These are phyloP conservation scores for Drosophila pseudoobscura DNA, from an alignment of 1,140 invertebrate species.

Conservation along the genomic window DNA sequence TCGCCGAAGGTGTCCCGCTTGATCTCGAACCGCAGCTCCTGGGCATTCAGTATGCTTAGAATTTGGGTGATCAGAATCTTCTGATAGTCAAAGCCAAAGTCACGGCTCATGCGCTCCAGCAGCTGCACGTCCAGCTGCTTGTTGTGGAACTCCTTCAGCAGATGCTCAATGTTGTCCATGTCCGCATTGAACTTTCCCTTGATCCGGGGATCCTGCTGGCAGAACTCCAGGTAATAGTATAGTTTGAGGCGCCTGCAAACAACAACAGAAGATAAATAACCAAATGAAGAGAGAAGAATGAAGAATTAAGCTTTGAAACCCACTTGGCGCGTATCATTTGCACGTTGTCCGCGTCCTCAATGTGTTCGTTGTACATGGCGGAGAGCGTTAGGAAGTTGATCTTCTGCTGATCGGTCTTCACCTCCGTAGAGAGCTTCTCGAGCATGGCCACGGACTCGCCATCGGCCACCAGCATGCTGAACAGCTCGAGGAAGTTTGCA, in stretches of 20 bases:
- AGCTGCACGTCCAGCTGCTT: slow-evolving; percentile 69
- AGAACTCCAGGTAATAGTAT: slow-evolving; percentile 78
- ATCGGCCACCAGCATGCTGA: slow-evolving; percentile 67
- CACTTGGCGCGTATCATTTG: slow-evolving; percentile 63
- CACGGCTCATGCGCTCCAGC: slow-evolving; percentile 70
- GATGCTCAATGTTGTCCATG: slow-evolving; percentile 70
- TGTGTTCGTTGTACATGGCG: slow-evolving; percentile 73
- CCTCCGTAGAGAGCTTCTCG: slow-evolving; percentile 60
- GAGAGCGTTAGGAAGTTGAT: slow-evolving; percentile 72
- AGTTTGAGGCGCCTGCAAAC: slow-evolving; percentile 69
- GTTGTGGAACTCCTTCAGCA: slow-evolving; percentile 76
- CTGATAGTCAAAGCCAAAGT: slow-evolving; percentile 78
- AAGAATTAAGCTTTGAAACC: background rate
- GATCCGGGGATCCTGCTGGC: slow-evolving; percentile 72
- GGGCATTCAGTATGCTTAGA: slow-evolving; percentile 64
- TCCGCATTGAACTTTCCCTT: slow-evolving; percentile 72
- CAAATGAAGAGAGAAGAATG: background rate
- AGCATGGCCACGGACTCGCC: slow-evolving; percentile 47
- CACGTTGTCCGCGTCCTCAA: slow-evolving; percentile 58
- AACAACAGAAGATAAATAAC: background rate
- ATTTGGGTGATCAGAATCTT: slow-evolving; percentile 75
- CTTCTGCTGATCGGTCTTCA: slow-evolving; percentile 74
- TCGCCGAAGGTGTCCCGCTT: slow-evolving; percentile 73
- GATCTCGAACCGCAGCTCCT: slow-evolving; percentile 73
- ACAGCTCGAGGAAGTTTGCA: slow-evolving; percentile 71